phyloP scores from a whole-genome alignment of 2,113 vertebrate genomes.

The Nothoprocta perdicaria region DNA sequence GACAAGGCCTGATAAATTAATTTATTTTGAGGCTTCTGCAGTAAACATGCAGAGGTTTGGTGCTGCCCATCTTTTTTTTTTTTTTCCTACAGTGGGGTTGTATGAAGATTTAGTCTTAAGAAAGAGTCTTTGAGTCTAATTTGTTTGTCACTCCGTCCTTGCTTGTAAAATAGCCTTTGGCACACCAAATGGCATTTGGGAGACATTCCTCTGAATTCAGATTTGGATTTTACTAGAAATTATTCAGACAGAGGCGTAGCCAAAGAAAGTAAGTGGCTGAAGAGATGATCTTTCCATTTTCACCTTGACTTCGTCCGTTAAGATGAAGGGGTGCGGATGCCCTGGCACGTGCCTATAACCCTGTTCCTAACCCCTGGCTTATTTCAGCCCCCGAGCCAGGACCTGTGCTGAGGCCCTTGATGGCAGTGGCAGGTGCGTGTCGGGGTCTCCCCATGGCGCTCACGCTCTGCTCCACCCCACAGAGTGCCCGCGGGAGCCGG shows the following conservation, averaged over 20 bases:
- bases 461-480: neutral
- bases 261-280: neutral
- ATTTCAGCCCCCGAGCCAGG: neutral
- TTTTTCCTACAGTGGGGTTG: neutral
- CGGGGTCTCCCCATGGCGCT: neutral
- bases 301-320: neutral
- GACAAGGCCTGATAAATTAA: neutral
- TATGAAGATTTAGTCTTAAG: conserved; percentile 1
- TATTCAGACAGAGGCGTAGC: neutral
- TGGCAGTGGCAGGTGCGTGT: neutral
- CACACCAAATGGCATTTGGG: neutral
- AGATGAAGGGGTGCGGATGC: neutral
- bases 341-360: neutral
- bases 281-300: conserved; percentile 17
- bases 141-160: neutral
- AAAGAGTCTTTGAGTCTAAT: conserved; percentile 4
- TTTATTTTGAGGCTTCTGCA: neutral
- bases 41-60: neutral
- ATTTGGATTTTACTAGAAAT: conserved; percentile 18
- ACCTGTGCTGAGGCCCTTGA: neutral
- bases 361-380: neutral
- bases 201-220: conserved; percentile 27
- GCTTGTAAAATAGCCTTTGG: neutral
- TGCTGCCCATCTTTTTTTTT: neutral
- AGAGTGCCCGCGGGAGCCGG: conserved; percentile 89